Base-by-base conservation (phyloP, 2,888 invertebrate genomes). In the Hirtodrosophila cameraria region DNA sequence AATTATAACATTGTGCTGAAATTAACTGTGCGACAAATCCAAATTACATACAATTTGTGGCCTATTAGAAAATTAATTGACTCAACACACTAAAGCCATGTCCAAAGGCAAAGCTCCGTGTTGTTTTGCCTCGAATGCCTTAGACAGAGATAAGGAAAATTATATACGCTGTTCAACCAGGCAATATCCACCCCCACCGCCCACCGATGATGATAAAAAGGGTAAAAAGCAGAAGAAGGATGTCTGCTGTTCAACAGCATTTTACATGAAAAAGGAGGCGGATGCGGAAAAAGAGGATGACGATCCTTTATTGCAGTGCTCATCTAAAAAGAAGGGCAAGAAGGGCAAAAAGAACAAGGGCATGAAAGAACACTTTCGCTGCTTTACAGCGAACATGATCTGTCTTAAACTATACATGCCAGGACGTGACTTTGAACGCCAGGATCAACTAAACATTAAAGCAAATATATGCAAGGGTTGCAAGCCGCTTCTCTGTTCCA, bases 381-480 rank as follows among this genome's bases (percentile, higher is more conserved):
- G 62, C 12, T 80, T 66, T 7, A 41, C 59, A 3, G 59, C 57
- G 1, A 80, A 83, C 12, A 63, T 80, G 62, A 57, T 77, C 30
- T 77, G 63, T 31, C 57, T 46, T 36, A 76, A 61, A 20, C 48
- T 81, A 6, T 18, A 74, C 4, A 72, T 81, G 80, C 82, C 82
- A 1, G 82, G 82, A 1, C 41, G 57, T 3, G 64, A 73, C 3
- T 85, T 82, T n/a, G 73, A 61, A 28, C 49, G 45, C 2, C 59
- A n/a, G 0, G 66, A 68, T 0, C 5, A 33, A 6, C 42, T 85
- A 4, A 16, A 18, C 3, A 53, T 82, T 1, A 46, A 11, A 1
- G 68, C 66, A 0, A 43, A 45, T 3, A 39, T 82, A 1, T 85
- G 80, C 31, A 57, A 54, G 3, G 66, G 64, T 0, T 77, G 77